Evolutionary conservation across 1,140 invertebrate species (phyloP).

Genomic region (Coelopa frigida): DNA sequence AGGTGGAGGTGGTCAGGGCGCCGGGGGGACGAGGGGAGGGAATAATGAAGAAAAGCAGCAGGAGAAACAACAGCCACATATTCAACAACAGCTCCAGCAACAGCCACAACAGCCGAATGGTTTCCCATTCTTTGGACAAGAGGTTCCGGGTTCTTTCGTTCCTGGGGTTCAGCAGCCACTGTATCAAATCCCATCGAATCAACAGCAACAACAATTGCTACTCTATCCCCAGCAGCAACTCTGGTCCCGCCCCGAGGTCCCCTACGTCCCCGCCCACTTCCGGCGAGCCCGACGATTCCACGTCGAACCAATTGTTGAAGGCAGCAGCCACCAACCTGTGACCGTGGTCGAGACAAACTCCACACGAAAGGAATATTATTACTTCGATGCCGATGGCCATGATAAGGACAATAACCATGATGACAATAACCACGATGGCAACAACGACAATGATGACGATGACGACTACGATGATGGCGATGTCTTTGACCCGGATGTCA

Average conservation of each 20-base stretch:
- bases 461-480: background rate
- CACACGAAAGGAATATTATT: constrained; percentile 39
- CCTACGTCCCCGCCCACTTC: background rate
- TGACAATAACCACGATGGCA: constrained; percentile 13
- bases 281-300: background rate
- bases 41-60: background rate
- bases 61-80: background rate
- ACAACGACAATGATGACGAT: too few relatives aligned
- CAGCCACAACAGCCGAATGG: background rate
- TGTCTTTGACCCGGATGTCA: too few relatives aligned
- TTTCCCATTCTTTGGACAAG: too few relatives aligned
- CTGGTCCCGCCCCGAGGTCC: background rate
- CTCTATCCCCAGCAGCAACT: constrained; percentile 1
- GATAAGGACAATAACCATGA: constrained; percentile 17
- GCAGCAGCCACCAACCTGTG: constrained; percentile 27
- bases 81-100: background rate
- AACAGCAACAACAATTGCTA: background rate
- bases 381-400: constrained; percentile 38
- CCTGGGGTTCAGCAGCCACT: too few relatives aligned
- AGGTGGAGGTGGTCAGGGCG: constrained; percentile 33
- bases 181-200: too few relatives aligned
- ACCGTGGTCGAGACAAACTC: constrained; percentile 35
- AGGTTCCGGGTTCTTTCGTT: too few relatives aligned
- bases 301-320: constrained; percentile 14
- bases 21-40: too few relatives aligned